Conservation (phyloP, 2,888 invertebrate genomes). For the Lepetodrilus schrolli region DNA sequence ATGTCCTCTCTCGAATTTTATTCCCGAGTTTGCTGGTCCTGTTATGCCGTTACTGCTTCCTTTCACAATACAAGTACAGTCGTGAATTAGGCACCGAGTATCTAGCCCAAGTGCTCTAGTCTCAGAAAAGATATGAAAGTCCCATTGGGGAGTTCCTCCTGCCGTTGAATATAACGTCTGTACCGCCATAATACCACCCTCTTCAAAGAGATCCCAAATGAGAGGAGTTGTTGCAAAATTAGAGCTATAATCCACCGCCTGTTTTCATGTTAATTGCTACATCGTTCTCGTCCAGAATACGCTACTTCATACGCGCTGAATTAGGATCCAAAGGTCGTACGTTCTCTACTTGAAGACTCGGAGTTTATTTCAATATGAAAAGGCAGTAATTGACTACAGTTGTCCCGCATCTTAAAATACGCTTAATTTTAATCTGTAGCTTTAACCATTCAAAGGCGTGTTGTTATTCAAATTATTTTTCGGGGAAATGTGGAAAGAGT, state of each 20-base stretch:
- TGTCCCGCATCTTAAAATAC: background rate
- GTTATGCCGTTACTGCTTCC: background rate
- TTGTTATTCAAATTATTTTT: slow-evolving; percentile 15
- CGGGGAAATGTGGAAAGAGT: slow-evolving; percentile 10
- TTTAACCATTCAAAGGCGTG: background rate
- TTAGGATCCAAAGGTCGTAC: background rate
- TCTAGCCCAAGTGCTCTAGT: too few species aligned
- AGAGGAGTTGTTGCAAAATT: slow-evolving; percentile 3
- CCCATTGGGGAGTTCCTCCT: background rate
- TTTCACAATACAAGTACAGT: background rate
- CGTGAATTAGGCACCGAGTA: background rate
- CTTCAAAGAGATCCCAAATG: background rate
- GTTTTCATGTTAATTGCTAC: slow-evolving; percentile 12
- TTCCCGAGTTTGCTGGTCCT: background rate
- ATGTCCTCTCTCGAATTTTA: background rate
- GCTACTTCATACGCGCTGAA: background rate
- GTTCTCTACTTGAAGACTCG: background rate
- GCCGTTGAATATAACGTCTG: background rate
- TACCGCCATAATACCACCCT: background rate
- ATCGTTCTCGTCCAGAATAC: background rate
- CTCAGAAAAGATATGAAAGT: too few species aligned
- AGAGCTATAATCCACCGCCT: background rate
- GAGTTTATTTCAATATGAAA: slow-evolving; percentile 24
- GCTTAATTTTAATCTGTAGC: slow-evolving; percentile 4
- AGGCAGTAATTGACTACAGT: background rate